phyloP scores from a whole-genome alignment of 2,888 invertebrate genomes.

The Antheraea yamamai region DNA sequence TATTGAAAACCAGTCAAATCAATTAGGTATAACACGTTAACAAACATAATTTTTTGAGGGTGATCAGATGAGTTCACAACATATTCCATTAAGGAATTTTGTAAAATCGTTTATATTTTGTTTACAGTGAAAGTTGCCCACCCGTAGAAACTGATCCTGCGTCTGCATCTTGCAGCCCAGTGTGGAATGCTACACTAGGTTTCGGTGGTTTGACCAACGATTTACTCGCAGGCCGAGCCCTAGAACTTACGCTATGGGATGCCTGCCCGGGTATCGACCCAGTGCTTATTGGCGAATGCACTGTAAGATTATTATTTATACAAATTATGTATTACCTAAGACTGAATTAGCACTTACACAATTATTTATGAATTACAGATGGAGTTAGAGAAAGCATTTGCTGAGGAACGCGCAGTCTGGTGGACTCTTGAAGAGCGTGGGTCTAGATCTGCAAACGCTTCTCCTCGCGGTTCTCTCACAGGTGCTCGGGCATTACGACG shows the following conservation, averaged over 20 bases:
- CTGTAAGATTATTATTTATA: conserved; percentile 59
- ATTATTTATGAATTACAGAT: conserved; percentile 59
- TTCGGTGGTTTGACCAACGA: conserved; percentile 91
- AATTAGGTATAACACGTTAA: neutral
- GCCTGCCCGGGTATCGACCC: conserved; percentile 91
- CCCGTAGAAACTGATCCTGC: conserved; percentile 92
- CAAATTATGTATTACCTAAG: neutral
- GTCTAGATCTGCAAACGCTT: conserved; percentile 89
- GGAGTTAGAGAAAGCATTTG: conserved; percentile 91
- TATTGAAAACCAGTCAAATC: neutral
- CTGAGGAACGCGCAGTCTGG: conserved; percentile 95
- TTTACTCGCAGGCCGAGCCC: conserved; percentile 88
- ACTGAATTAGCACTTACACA: neutral
- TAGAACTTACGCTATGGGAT: conserved; percentile 95
- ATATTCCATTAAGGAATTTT: neutral
- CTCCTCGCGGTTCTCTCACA: conserved; percentile 90
- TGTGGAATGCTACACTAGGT: conserved; percentile 95
- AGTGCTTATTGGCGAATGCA: conserved; percentile 90
- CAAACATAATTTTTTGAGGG: no score
- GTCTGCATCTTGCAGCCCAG: conserved; percentile 92
- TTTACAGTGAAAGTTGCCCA: conserved; percentile 86
- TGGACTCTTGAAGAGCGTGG: conserved; percentile 92
- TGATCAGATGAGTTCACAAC: no score
- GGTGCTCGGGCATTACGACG: conserved; percentile 86
- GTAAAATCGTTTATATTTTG: neutral